Base-by-base conservation (phyloP, 2,888 invertebrate genomes). In the Cryptosula pallasiana region DNA sequence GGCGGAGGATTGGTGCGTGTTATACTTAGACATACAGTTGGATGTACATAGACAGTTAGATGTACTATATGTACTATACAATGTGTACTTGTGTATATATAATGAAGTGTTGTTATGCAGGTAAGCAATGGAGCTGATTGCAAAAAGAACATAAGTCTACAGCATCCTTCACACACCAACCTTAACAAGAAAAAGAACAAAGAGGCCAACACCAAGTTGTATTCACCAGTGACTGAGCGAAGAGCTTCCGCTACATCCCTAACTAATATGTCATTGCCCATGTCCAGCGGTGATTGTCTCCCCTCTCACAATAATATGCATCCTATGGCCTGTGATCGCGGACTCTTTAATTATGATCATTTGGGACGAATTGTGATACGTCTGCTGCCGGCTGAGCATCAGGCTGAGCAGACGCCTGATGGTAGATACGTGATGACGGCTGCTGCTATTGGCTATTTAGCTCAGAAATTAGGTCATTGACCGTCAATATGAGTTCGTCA, bases 151-250 rank as follows among this genome's bases (percentile, higher is more conserved):
- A 63, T 29, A 32, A 27, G 16, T 5, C 13, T 32, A 5, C 63
- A 25, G 9, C 27, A 20, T 13, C 32, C 32, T 13, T 16, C 63
- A 13, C 63, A 20, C 13, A 63, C 63, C 2, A 63, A 63, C 34
- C 27, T 63, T 9, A 2, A 63, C n/a, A 63, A 63, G n/a, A 63
- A 63, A 27, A 63, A 63, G n/a, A 63, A 63, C 63, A 63, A 63
- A 45, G 45, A 45, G n/a, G 63, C 63, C n/a, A 63, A 32, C 32
- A 32, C 9, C 3, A 20, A 25, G 27, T 9, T 27, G 32, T 1
- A 25, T 63, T 20, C 45, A 5, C 5, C 45, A 45, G 45, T 45
- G 9, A 13, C 45, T 45, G 45, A 45, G 20, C 9, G 20, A 20
- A 45, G 45, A 45, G 45, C 20, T 13, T 5, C n/a, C n/a, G n/a